These are phyloP conservation scores for Drosophila kohkoa DNA, from an alignment of 1,140 invertebrate species.

Conservation along the genomic window DNA sequence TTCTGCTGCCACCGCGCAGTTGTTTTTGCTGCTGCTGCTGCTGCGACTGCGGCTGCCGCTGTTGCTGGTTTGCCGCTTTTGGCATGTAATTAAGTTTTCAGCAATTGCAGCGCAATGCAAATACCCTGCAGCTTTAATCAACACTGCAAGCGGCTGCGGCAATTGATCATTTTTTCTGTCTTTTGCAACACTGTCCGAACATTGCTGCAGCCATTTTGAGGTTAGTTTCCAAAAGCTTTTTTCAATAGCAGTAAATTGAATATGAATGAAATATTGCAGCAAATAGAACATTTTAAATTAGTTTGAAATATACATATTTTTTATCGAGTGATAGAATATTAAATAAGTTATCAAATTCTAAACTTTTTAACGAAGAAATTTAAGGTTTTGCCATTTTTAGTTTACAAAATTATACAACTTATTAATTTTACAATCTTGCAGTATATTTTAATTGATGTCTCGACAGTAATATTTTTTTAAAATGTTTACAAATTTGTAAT, in stretches of 20 bases:
- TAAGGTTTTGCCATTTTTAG: too few species aligned
- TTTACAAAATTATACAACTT: too few species aligned
- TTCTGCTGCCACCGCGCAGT: constrained; percentile 14
- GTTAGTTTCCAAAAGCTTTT: constrained; percentile 1
- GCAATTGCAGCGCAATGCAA: constrained; percentile 56
- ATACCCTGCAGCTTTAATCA: constrained; percentile 38
- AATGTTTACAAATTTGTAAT: too few species aligned
- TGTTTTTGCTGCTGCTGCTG: constrained; percentile 26
- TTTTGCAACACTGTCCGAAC: constrained; percentile 30
- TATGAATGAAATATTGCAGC: too few species aligned
- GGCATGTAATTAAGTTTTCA: constrained; percentile 55
- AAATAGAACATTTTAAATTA: too few species aligned
- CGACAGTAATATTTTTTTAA: too few species aligned
- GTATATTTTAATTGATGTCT: too few species aligned
- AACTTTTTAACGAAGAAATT: too few species aligned
- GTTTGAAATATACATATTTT: too few species aligned
- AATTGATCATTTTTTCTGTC: constrained; percentile 9
- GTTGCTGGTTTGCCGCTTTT: constrained; percentile 43
- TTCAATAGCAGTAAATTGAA: background rate
- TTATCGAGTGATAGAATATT: too few species aligned
- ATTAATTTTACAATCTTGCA: too few species aligned
- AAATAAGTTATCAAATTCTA: too few species aligned
- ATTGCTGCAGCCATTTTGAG: background rate
- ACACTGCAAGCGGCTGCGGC: constrained; percentile 19
- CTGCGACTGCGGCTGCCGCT: constrained; percentile 19